Conservation (phyloP, 2,797 vertebrate species). For the Triplophysa yarkandensis region DNA sequence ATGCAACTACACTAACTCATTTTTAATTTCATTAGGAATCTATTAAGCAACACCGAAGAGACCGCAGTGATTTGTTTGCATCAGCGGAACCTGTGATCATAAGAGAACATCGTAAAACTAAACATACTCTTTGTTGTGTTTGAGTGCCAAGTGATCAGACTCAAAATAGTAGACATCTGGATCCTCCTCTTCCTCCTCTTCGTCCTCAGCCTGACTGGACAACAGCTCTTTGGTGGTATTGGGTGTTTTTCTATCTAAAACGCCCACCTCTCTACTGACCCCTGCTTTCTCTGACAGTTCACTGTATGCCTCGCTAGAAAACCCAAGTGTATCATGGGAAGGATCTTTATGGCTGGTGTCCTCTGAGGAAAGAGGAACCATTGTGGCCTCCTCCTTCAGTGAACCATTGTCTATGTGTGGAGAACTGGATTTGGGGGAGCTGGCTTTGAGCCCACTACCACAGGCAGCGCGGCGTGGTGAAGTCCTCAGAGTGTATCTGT, state of each 20-base stretch:
- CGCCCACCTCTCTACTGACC: slow-evolving; percentile 69
- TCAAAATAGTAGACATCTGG: slow-evolving; percentile 99
- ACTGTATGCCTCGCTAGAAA: slow-evolving; percentile 59
- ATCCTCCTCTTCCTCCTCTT: slow-evolving; percentile 92
- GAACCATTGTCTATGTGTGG: slow-evolving; percentile 88
- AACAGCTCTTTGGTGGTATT: slow-evolving; percentile 83
- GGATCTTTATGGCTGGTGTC: slow-evolving; percentile 62
- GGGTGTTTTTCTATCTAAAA: slow-evolving; percentile 66
- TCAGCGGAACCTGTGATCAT: too few relatives aligned
- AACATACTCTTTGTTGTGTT: slow-evolving; percentile 99
- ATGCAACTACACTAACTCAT: neutral
- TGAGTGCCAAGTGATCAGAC: slow-evolving; percentile 99
- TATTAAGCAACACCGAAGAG: too few relatives aligned
- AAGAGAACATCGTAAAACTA: slow-evolving; percentile 51
- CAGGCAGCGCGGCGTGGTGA: slow-evolving; percentile 86
- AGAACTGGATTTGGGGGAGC: slow-evolving; percentile 84
- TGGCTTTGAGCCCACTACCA: slow-evolving; percentile 72
- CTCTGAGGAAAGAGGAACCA: slow-evolving; percentile 64
- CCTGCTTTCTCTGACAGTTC: slow-evolving; percentile 71
- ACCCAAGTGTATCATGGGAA: slow-evolving; percentile 55
- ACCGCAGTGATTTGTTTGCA: too few relatives aligned
- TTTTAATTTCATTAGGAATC: neutral
- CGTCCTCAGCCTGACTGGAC: slow-evolving; percentile 70
- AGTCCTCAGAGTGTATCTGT: slow-evolving; percentile 95
- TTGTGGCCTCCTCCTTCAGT: slow-evolving; percentile 79